Base-by-base conservation (phyloP, 2,113 vertebrate species). In the Rhodinocichla rosea region DNA sequence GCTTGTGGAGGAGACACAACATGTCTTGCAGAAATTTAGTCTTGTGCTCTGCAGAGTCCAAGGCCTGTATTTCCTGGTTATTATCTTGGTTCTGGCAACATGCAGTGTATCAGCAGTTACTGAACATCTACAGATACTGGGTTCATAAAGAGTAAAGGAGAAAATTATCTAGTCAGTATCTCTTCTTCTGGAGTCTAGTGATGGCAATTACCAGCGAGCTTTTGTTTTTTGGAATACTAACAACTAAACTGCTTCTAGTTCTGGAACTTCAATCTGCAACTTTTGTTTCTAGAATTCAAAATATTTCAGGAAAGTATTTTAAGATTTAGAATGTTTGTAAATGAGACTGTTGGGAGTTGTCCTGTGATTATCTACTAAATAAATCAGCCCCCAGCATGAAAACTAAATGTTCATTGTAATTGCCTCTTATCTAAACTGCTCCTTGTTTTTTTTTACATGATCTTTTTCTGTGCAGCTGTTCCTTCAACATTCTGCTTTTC, bases 401-500 rank as follows among this genome's bases (percentile, higher is more conserved):
- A 86, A 78, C 16, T 26, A 42, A 95, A 64, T 62, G 47, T 50
- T 83, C 14, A 4, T 89, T 83, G 22, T 63, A 75, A 63, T 80
- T 94, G 37, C n/a, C 23, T 91, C n/a, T 86, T 87, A 40, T 1
- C 18, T 91, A 42, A 91, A 89, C 53, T 76, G 4, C 67, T 85
- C 9, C 37, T 62, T 74, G 24, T 55, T 30, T 83, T 78, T 82
- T 83, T 75, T 2, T 56, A 80, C 35, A 28, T 65, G 6, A 20
- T 71, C 69, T 56, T 89, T 71, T 74, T 67, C 63, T 90, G 39
- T 59, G 39, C 40, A 55, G 33, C 68, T 77, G 20, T 88, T 95
- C 39, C 56, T 94, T 90, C 59, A 64, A 57, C 88, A 84, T 92
- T 85, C 85, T 83, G 85, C 79, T 95, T 84, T 77, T 50, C 50